phyloP scores from a whole-genome alignment of 2,113 vertebrate species.

The Sorex fumeus region DNA sequence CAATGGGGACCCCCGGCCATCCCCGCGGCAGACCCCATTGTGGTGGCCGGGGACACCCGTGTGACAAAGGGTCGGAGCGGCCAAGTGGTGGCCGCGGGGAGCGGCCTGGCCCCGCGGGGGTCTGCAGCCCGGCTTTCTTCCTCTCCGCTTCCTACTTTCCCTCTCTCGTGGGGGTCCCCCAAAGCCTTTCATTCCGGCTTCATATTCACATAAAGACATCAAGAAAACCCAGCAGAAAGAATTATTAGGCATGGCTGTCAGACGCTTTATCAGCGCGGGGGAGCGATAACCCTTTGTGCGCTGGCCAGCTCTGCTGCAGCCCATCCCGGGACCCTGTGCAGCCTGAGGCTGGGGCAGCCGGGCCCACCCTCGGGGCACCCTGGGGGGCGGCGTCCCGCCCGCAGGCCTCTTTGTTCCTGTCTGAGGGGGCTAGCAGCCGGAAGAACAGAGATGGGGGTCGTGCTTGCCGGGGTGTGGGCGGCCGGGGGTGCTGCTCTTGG shows the following conservation, averaged over 20 bases:
- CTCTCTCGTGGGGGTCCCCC: conserved; percentile 95
- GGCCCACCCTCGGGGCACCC: not conserved
- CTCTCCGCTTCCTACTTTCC: conserved; percentile 90
- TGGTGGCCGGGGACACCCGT: conserved; percentile 93
- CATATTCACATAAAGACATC: conserved; percentile 99
- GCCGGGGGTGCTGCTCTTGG: too few relatives aligned
- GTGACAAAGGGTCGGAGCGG: conserved; percentile 95
- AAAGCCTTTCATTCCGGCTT: conserved; percentile 95
- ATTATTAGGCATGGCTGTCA: conserved; percentile 99
- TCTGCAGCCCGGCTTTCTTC: conserved; percentile 84
- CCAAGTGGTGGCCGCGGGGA: conserved; percentile 70
- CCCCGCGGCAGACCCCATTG: conserved; percentile 96
- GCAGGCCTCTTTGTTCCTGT: not conserved
- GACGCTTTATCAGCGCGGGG: conserved; percentile 89
- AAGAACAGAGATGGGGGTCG: not conserved
- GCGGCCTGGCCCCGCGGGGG: conserved; percentile 71
- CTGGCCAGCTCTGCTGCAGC: conserved; percentile 56
- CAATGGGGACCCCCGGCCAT: conserved; percentile 90
- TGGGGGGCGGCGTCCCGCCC: too few relatives aligned
- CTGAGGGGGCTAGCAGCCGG: not conserved
- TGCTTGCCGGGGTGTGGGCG: not conserved
- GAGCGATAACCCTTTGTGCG: conserved; percentile 86
- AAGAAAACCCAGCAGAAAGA: conserved; percentile 97
- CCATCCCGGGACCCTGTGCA: not conserved
- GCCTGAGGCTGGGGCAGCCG: rapidly evolving